Conservation (phyloP, 2,113 vertebrate genomes). For the Hippotragus niger region DNA sequence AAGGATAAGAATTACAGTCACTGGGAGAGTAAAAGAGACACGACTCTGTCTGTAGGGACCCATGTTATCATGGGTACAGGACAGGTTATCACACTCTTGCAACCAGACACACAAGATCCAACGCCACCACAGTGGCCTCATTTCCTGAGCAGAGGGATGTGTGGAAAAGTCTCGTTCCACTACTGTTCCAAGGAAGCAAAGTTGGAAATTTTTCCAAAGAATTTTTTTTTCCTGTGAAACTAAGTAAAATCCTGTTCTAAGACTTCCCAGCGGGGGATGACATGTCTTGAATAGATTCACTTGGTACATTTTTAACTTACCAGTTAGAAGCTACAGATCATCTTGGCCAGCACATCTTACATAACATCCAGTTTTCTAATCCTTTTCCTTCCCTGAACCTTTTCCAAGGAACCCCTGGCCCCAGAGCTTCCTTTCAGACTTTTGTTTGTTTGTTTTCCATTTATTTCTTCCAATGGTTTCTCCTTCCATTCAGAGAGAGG, state of each 20-base stretch:
- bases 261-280: not conserved
- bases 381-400: not conserved
- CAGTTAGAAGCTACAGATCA: not conserved
- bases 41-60: not conserved
- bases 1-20: not conserved
- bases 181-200: not conserved
- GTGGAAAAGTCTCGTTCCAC: not conserved
- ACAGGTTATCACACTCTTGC: not conserved
- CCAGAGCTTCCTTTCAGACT: not conserved
- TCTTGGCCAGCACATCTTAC: not conserved
- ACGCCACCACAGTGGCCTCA: not conserved
- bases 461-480: not conserved
- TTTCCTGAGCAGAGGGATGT: not conserved
- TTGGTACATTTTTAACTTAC: not conserved
- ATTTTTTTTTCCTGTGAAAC: not conserved
- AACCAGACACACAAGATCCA: not conserved
- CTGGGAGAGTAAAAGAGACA: not conserved
- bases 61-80: not conserved
- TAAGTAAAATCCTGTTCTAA: not conserved
- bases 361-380: not conserved
- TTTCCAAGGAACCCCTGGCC: not conserved
- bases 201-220: not conserved
- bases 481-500: not conserved
- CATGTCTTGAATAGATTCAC: not conserved
- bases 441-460: not conserved